Conservation (phyloP, 1,140 invertebrate genomes). For the Charaxes varanes region DNA sequence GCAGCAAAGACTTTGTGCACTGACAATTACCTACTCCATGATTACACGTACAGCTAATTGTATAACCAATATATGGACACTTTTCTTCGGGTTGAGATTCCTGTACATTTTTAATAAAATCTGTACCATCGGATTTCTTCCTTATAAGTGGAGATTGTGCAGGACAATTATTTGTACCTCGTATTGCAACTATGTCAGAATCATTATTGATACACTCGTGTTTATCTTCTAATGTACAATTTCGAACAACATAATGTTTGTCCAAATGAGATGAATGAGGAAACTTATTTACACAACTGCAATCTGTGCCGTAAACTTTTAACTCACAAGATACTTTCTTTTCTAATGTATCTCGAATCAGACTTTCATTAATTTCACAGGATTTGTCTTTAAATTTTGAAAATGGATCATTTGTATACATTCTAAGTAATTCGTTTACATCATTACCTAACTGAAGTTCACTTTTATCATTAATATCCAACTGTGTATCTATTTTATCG, state of each 20-base stretch:
- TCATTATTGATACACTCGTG: no score
- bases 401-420: no score
- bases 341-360: conserved; percentile 20
- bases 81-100: not conserved
- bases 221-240: not conserved
- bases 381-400: no score
- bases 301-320: conserved; percentile 22
- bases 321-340: conserved; percentile 23
- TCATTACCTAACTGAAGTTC: no score
- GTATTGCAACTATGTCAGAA: not conserved
- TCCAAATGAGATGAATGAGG: conserved; percentile 8
- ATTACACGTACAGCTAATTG: conserved; percentile 47
- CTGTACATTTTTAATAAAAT: no score
- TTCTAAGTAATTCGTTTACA: no score
- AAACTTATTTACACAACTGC: conserved; percentile 16
- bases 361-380: conserved; percentile 27
- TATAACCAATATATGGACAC: conserved; percentile 42
- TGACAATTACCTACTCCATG: conserved; percentile 36
- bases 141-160: not conserved
- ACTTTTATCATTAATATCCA: conserved; percentile 8
- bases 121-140: no score
- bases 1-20: conserved; percentile 37
- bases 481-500: no score
- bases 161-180: not conserved
- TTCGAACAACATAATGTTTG: conserved; percentile 5